Evolutionary conservation across 2,797 vertebrate genomes (phyloP), one percentile per base, ranked within the genome.

Genomic region (Potorous gilbertii): DNA sequence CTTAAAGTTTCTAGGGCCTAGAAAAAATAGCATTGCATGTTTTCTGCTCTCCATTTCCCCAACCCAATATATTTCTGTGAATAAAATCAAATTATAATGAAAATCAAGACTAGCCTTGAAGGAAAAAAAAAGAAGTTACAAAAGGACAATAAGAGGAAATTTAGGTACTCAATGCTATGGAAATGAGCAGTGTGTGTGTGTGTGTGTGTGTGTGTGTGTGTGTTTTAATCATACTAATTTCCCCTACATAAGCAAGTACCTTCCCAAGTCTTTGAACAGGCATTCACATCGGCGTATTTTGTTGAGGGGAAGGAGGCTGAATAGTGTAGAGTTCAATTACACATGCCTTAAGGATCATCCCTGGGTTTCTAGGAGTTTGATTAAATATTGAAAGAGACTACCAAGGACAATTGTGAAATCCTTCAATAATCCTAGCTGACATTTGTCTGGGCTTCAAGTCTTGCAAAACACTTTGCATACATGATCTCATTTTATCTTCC

Each of bases 21-120:
- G 24, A 10, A 27, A 81, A 87, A 87, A 87, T 9, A 50, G 46
- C 40, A 74, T 18, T 14, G 1, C 8, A 46, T 81, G 18, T 50
- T 87, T 87, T 87, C 40, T 87, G 24, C 24, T 87, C 1, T 87
- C 6, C 55, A 55, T 21, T 93, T 93, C 2, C 28, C 59, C 54
- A 92, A 29, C 18, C 55, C 14, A 46, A 29, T 62, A 59, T 56
- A 46, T 91, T 90, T 93, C 89, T 94, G 10, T 24, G 18, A 16
- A 81, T n/a, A 54, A 93, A 52, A 2, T 93, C n/a, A 96, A 11
- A 95, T 91, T 59, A 94, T 92, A 95, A 55, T 74, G 34, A 96
- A 74, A 8, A 56, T 40, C 6, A 52, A 93, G 12, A 34, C 8
- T 21, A 94, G 14, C 0, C 8, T 14, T 81, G n/a, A 81, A 81